Percentiles rank a stretch among this genome's conserved stretches.
These are phyloP conservation scores for Periparus ater DNA, from an alignment of 2,797 vertebrate species.

Conservation along the genomic window DNA sequence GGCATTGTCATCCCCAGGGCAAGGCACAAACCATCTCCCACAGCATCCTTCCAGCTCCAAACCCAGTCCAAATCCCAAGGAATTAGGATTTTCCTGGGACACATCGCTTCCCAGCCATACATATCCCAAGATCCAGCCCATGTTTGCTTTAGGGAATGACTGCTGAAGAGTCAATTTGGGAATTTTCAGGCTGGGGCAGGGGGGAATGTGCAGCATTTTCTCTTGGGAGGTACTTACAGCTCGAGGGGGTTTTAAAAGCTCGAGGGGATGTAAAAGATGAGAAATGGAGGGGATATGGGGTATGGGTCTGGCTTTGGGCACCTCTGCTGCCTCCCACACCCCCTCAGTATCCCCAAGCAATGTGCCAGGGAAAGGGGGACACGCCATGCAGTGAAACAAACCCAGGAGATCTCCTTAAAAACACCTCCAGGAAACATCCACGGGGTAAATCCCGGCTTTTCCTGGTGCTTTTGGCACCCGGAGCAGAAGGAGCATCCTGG, in stretches of 20 bases:
- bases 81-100: not conserved
- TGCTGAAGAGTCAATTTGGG: fast-evolving
- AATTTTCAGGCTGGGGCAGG: not conserved
- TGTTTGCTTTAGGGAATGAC: not conserved
- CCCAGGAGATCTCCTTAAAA: not conserved
- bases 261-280: not conserved
- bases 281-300: fast-evolving
- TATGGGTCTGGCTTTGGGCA: not conserved
- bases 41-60: not conserved
- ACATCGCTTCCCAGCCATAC: fast-evolving
- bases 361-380: fast-evolving
- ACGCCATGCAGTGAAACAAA: fast-evolving
- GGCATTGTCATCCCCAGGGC: too few relatives aligned
- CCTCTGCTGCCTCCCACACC: not conserved
- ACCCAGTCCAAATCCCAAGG: not conserved
- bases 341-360: not conserved
- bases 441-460: fast-evolving
- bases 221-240: not conserved
- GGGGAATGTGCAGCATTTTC: not conserved
- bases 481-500: not conserved
- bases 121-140: not conserved
- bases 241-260: fast-evolving
- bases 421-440: fast-evolving
- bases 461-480: fast-evolving
- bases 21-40: fast-evolving